phyloP scores from a whole-genome alignment of 2,797 vertebrate species.

The Smutsia gigantea region DNA sequence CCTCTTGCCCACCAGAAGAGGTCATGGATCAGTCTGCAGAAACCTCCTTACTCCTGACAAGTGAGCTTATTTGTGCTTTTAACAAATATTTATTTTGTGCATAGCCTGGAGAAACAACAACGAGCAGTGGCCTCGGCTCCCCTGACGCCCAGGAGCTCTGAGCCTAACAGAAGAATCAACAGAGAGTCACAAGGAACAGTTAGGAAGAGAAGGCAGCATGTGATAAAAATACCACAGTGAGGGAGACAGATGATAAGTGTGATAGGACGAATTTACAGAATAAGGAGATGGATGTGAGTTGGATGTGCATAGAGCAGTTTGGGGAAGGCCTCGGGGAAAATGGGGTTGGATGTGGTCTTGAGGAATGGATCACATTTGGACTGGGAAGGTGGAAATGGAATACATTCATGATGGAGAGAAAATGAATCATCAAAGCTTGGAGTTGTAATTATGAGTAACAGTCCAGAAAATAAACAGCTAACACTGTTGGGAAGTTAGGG shows the following conservation, averaged over 20 bases:
- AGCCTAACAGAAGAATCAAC: background rate
- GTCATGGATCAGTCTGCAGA: background rate
- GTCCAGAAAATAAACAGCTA: background rate
- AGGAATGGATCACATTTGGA: background rate
- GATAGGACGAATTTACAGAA: constrained; percentile 2
- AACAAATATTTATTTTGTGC: background rate
- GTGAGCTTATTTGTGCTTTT: constrained; percentile 31
- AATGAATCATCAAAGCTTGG: background rate
- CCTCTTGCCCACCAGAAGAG: background rate
- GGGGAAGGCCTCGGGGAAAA: background rate
- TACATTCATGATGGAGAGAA: background rate
- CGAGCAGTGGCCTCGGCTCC: no score
- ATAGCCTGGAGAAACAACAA: background rate
- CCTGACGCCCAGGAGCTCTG: background rate
- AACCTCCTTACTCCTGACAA: background rate
- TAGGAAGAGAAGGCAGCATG: background rate
- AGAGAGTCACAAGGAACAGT: background rate
- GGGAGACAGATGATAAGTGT: background rate
- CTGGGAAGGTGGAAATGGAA: background rate
- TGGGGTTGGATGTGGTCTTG: background rate
- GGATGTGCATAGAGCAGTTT: background rate
- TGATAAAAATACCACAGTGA: background rate
- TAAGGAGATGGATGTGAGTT: background rate
- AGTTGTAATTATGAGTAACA: background rate
- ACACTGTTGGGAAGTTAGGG: background rate